Evolutionary conservation across 2,113 vertebrate genomes (phyloP), one percentile per base, ranked within the genome.

Genomic region (Bucco capensis): DNA sequence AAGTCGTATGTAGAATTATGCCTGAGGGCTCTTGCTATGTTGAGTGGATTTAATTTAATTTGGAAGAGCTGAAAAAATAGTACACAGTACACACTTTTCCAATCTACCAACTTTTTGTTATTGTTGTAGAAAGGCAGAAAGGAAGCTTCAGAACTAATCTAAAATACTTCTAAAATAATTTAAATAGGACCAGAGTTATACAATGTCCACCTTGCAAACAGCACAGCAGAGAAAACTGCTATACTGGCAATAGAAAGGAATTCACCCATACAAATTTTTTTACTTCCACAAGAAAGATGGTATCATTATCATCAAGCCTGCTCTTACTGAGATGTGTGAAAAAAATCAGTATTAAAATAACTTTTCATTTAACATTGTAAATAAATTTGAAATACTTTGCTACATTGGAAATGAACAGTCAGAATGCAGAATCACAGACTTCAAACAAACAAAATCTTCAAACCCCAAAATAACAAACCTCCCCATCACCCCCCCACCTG

Each of bases 1-100:
- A 96, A 95, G 79, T 85, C 94, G 86, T 95, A 94, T 93, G 92
- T 93, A 95, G 93, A 89, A 94, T 93, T 96, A 92, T 78, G 96
- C 96, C 96, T 83, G 75, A 96, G 96, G 96, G 85, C 22, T 96
- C 49, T 91, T 91, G 86, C 94, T 88, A 61, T 80, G 86, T 92
- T 92, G 86, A 92, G 77, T 94, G 87, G 64, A 83, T 95, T 96
- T 86, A 91, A 92, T 96, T 96, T 93, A 92, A 89, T 91, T 93
- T 96, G 90, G 92, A 93, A 86, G 42, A 65, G 33, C n/a, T 93
- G 67, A 88, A 94, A 93, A 95, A 95, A 86, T 80, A 86, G 47
- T 84, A 88, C 84, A 76, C 14, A 69, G 62, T 72, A 91, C 82
- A 87, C 54, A 92, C 25, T 90, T 94, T 85, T 89, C 57, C 84